These are phyloP conservation scores for Heliornis fulica DNA, from an alignment of 2,113 vertebrate species.

Conservation along the genomic window DNA sequence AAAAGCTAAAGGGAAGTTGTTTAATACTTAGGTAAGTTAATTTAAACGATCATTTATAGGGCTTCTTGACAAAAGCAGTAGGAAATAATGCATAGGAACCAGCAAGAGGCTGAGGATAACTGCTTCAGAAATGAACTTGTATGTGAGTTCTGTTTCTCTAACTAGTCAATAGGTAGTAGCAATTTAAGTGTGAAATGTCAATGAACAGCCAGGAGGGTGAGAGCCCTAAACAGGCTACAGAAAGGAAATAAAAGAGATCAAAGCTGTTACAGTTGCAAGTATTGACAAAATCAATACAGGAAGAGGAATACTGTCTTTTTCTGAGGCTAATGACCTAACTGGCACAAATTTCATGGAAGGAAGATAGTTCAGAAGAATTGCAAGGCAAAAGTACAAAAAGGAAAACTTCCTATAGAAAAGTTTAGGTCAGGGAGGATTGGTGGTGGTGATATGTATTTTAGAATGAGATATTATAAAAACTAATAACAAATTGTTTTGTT, in stretches of 20 bases:
- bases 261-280: neutral
- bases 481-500: neutral
- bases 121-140: neutral
- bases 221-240: neutral
- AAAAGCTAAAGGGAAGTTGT: neutral
- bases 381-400: neutral
- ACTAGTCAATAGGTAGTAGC: rapidly evolving
- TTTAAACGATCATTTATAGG: neutral
- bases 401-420: too few species aligned
- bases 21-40: neutral
- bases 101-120: neutral
- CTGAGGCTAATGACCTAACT: neutral
- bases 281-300: neutral
- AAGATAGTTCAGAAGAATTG: neutral
- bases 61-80: neutral
- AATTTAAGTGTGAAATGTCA: neutral
- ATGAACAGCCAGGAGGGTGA: neutral
- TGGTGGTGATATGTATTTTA: neutral
- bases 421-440: neutral
- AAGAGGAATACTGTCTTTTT: neutral
- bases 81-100: neutral
- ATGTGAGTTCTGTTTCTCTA: neutral
- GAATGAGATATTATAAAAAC: neutral
- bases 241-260: neutral
- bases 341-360: neutral